phyloP scores from a whole-genome alignment of 2,888 invertebrate genomes.

The Mythimna albipuncta region DNA sequence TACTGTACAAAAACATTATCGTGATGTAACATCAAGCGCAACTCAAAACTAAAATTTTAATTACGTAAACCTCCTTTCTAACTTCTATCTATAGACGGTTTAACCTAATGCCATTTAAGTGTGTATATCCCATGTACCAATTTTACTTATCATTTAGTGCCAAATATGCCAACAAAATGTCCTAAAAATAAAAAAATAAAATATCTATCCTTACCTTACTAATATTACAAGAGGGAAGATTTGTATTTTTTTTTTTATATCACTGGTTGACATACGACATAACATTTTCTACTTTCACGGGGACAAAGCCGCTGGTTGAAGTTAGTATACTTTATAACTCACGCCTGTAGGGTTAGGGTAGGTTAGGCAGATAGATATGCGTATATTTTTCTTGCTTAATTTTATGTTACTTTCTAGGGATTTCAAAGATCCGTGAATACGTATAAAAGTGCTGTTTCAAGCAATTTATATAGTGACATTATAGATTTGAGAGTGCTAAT shows the following conservation, averaged over 20 bases:
- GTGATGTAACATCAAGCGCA: neutral
- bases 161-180: neutral
- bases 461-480: neutral
- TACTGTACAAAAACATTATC: neutral
- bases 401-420: neutral
- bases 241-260: too few species aligned
- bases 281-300: too few species aligned
- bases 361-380: too few species aligned
- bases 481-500: constrained; percentile 2
- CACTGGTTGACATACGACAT: too few species aligned
- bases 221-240: too few species aligned
- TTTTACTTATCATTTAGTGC: constrained; percentile 6
- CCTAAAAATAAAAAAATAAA: constrained; percentile 4
- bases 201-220: neutral
- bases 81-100: neutral
- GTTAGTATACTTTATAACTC: too few species aligned
- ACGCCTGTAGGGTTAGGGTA: too few species aligned
- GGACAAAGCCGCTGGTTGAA: too few species aligned
- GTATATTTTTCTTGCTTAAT: neutral
- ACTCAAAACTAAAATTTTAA: neutral
- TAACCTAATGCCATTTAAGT: constrained; percentile 8
- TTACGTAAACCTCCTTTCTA: too few species aligned
- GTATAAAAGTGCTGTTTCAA: constrained; percentile 15
- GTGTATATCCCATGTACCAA: neutral
- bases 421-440: neutral